Conservation (phyloP, 1,140 invertebrate genomes). For the Orius insidiosus region DNA sequence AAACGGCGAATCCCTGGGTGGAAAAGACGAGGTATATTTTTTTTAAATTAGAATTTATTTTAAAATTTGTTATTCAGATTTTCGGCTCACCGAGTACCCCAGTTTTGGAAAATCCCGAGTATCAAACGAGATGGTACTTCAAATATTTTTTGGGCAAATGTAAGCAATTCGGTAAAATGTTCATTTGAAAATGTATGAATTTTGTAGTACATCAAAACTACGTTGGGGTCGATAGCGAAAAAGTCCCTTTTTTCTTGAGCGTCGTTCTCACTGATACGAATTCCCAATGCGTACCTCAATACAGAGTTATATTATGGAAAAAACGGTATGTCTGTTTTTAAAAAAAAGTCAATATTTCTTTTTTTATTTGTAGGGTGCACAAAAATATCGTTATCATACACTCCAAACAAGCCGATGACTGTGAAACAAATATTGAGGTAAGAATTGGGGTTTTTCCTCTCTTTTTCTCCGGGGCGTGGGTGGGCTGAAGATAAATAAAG, state of each 20-base stretch:
- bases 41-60: too few relatives aligned
- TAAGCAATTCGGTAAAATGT: conserved; percentile 35
- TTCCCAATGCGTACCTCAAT: conserved; percentile 55
- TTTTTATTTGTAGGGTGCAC: conserved; percentile 44
- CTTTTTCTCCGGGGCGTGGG: too few relatives aligned
- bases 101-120: conserved; percentile 75
- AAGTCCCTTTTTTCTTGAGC: conserved; percentile 62
- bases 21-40: conserved; percentile 42
- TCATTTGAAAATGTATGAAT: conserved; percentile 13
- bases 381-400: conserved; percentile 67
- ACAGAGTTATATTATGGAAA: conserved; percentile 68
- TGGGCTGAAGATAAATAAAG: too few relatives aligned
- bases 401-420: conserved; percentile 51
- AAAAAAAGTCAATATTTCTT: neutral
- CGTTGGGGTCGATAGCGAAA: conserved; percentile 56
- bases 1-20: conserved; percentile 46
- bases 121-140: conserved; percentile 82
- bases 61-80: conserved; percentile 33
- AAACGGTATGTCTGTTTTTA: too few relatives aligned
- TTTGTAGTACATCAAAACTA: conserved; percentile 74
- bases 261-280: conserved; percentile 68
- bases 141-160: conserved; percentile 80
- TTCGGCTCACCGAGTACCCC: conserved; percentile 69
- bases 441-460: conserved; percentile 8
- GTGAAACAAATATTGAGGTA: conserved; percentile 66